Evolutionary conservation across 2,888 invertebrate species (phyloP).

Genomic region (Polydrusus tereticollis): DNA sequence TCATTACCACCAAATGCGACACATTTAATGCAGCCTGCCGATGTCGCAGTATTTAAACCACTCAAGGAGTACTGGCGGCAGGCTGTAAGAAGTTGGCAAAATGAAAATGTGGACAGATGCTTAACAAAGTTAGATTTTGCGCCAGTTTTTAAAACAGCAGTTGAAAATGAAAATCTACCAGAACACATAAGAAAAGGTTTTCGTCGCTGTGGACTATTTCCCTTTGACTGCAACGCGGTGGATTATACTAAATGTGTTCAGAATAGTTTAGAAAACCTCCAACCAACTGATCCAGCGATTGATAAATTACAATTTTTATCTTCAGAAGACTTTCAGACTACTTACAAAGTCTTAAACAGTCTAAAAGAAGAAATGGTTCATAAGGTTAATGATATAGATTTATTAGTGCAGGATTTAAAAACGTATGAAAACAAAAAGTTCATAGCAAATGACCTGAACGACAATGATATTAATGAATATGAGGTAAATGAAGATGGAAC

Average conservation of each 20-base stretch:
- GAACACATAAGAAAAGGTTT: background rate
- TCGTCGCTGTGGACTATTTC: background rate
- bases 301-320: too few species aligned
- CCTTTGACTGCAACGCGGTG: background rate
- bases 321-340: constrained; percentile 8
- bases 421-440: background rate
- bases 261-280: background rate
- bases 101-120: background rate
- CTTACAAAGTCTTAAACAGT: background rate
- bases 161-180: background rate
- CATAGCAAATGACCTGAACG: too few species aligned
- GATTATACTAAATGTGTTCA: background rate
- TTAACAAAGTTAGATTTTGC: background rate
- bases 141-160: background rate
- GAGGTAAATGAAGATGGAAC: too few species aligned
- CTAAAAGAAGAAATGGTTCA: background rate
- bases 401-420: background rate
- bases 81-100: background rate
- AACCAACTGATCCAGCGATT: too few species aligned
- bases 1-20: constrained; percentile 50
- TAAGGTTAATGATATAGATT: background rate
- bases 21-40: constrained; percentile 54
- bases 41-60: constrained; percentile 38
- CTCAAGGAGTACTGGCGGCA: background rate
- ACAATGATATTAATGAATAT: too few species aligned